Conservation (phyloP, 1,140 invertebrate genomes). For the Leptestheria dahalacensis region DNA sequence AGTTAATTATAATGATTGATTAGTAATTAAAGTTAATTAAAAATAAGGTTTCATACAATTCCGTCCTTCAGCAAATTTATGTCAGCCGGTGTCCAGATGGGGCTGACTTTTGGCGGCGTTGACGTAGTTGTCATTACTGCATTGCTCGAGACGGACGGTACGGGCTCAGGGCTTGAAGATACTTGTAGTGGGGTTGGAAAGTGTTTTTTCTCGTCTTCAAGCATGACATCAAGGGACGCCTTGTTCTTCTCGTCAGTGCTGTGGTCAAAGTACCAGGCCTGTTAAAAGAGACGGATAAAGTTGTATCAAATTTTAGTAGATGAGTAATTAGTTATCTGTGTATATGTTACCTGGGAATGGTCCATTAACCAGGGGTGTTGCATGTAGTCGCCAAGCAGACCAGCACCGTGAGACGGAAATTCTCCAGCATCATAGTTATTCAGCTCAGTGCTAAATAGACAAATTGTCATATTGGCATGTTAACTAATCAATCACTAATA, state of each 20-base stretch:
- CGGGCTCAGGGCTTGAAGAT: no score
- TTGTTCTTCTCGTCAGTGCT: slow-evolving; percentile 6
- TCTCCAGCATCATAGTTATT: slow-evolving; percentile 30
- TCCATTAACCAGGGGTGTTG: slow-evolving; percentile 50
- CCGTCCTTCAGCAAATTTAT: slow-evolving; percentile 40
- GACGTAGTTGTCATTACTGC: not conserved
- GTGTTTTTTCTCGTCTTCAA: slow-evolving; percentile 15
- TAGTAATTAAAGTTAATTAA: not conserved
- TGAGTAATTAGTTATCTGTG: not conserved
- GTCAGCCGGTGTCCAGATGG: slow-evolving; percentile 30
- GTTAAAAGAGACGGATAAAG: not conserved
- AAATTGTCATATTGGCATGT: slow-evolving; percentile 20
- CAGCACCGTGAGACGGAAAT: slow-evolving; percentile 35
- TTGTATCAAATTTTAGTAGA: not conserved
- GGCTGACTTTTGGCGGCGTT: slow-evolving; percentile 9
- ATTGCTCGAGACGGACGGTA: no score
- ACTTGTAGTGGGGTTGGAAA: slow-evolving; percentile 2
- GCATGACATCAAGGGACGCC: slow-evolving; percentile 6
- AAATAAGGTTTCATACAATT: slow-evolving; percentile 32
- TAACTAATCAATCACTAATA: not conserved
- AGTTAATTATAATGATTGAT: not conserved
- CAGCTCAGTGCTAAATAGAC: slow-evolving; percentile 1
- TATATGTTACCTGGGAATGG: slow-evolving; percentile 24
- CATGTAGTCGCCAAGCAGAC: slow-evolving; percentile 39
- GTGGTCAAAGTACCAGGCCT: slow-evolving; percentile 6